Conservation (phyloP, 2,797 vertebrate species). For the Macropus fuliginosus region DNA sequence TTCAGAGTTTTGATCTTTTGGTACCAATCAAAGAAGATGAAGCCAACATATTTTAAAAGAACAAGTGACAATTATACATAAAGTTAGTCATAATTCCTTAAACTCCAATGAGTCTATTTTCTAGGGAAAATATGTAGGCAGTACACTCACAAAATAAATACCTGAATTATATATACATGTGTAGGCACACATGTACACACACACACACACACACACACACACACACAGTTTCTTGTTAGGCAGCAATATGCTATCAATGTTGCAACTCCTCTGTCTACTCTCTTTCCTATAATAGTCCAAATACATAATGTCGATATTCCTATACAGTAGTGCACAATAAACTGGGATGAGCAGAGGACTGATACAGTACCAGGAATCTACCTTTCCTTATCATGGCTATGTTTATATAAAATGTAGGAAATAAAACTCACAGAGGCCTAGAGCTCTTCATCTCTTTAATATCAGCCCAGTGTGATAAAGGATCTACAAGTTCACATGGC, state of each 20-base stretch:
- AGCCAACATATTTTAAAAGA: conserved; percentile 44
- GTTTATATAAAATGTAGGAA: not conserved
- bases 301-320: not conserved
- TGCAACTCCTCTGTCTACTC: not conserved
- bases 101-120: not conserved
- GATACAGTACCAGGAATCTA: not conserved
- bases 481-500: not conserved
- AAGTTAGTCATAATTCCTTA: not conserved
- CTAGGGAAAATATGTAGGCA: not conserved
- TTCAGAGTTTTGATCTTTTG: conserved; percentile 24
- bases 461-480: not conserved
- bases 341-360: not conserved
- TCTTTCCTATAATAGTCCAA: not conserved
- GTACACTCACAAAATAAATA: not conserved
- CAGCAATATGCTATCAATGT: conserved; percentile 3
- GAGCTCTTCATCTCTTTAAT: not conserved
- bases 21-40: conserved; percentile 48
- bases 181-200: not conserved
- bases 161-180: not conserved
- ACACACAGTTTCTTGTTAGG: not conserved
- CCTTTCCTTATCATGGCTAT: not conserved
- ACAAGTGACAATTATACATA: conserved; percentile 14
- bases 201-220: too few relatives aligned
- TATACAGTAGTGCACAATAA: conserved; percentile 1
- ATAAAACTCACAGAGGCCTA: not conserved